phyloP scores from a whole-genome alignment of 2,888 invertebrate species.

The Hypomecis punctinalis region DNA sequence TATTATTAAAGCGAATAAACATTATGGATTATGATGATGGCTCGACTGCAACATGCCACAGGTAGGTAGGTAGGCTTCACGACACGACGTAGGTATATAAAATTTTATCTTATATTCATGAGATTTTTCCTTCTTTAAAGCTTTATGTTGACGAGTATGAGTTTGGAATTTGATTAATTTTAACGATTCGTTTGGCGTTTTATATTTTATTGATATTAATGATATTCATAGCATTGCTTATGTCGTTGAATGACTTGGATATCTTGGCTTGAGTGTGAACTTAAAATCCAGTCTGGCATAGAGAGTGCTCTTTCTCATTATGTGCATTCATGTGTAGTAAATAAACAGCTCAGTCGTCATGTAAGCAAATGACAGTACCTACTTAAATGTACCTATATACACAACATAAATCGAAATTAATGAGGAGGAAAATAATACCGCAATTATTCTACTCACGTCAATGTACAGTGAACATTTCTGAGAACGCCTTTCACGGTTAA shows the following conservation, averaged over 20 bases:
- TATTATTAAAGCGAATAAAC: slow-evolving; percentile 39
- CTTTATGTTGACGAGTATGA: slow-evolving; percentile 12
- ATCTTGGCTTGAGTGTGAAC: not conserved
- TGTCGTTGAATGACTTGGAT: slow-evolving; percentile 14
- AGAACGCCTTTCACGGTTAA: slow-evolving; percentile 76
- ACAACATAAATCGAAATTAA: slow-evolving; percentile 56
- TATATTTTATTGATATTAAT: not conserved
- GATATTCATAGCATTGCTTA: not conserved
- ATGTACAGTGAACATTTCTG: slow-evolving; percentile 61
- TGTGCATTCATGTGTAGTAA: slow-evolving; percentile 37
- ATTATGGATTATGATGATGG: slow-evolving; percentile 36
- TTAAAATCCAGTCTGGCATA: slow-evolving; percentile 1
- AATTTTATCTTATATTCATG: slow-evolving; percentile 20
- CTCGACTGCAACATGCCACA: slow-evolving; percentile 27
- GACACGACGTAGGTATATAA: not conserved
- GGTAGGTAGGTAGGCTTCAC: slow-evolving; percentile 22
- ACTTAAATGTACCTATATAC: slow-evolving; percentile 24
- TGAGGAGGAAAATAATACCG: slow-evolving; percentile 57
- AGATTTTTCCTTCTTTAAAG: slow-evolving; percentile 20
- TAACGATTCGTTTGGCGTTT: not conserved
- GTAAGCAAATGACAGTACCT: slow-evolving; percentile 43
- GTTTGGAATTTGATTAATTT: slow-evolving; percentile 12
- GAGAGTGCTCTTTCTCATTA: slow-evolving; percentile 28
- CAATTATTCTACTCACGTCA: slow-evolving; percentile 65
- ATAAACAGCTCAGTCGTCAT: slow-evolving; percentile 45